Base-by-base conservation (phyloP, 2,113 vertebrate species). In the Thymallus thymallus region DNA sequence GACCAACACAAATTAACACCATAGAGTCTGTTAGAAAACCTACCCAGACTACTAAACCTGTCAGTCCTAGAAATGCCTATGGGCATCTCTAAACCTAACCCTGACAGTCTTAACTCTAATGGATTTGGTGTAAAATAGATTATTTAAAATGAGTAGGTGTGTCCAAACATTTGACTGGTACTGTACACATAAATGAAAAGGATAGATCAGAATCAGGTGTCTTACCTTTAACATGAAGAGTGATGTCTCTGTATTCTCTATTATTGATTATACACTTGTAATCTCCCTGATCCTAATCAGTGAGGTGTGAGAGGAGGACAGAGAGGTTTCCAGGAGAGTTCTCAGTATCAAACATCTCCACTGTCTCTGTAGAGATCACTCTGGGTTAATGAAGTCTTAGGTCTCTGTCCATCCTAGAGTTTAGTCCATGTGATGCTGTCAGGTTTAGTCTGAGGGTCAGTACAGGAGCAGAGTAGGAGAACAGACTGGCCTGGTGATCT, bases 401-500 rank as follows among this genome's bases (percentile, higher is more conserved):
- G 26, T 32, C 20, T 55, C 13, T 55, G 6, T 18, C 4, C 35
- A 41, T 41, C 9, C 9, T 10, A 20, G 18, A 66, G 30, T 12
- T 5, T 63, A 23, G 14, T 66, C 64, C 64, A 35, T 35, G 18
- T 35, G 18, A 66, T 14, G 64, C 64, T 66, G 64, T 2, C 29
- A 20, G 64, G 64, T 41, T 32, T 30, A 32, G 64, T n/a, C 26
- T 35, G 64, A 30, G 30, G 30, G 14, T 66, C 30, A 22, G 64
- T 66, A 66, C 64, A 66, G 64, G 64, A 66, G 6, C 64, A 66
- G 30, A 18, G 29, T 7, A 66, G 30, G 64, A n/a, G 16, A 6
- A 35, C 64, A 20, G 64, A 35, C 7, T 66, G 64, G 18, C 30
- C 64, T 30, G 64, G 4, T 24, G 61, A 63, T 63, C 51, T 55